A percentile compares a stretch with the other conserved stretches of the same genome.
Conservation (phyloP, 2,113 vertebrate genomes). For the Tetraodon nigroviridis region DNA sequence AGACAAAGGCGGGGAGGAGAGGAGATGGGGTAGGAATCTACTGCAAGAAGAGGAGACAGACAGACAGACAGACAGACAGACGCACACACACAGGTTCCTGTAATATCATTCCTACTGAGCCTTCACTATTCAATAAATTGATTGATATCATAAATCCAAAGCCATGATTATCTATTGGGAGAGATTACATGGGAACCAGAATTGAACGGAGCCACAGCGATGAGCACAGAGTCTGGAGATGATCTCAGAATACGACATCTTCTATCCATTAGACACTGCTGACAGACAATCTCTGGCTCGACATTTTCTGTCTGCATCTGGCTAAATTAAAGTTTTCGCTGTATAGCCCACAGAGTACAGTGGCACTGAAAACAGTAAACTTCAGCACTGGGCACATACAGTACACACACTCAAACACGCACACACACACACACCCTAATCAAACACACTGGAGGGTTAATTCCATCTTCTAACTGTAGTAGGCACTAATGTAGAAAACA, state of each 20-base stretch:
- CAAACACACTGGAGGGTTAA: background rate
- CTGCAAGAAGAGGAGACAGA: slow-evolving; percentile 40
- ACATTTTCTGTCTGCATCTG: background rate
- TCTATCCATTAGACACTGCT: slow-evolving; percentile 61
- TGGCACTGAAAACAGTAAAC: background rate
- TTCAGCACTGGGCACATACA: background rate
- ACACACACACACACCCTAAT: background rate
- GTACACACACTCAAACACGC: too few species aligned
- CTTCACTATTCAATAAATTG: slow-evolving; percentile 10
- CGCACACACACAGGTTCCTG: too few species aligned
- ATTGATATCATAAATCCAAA: slow-evolving; percentile 39
- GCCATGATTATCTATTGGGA: slow-evolving; percentile 19
- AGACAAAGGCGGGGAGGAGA: slow-evolving; percentile 57
- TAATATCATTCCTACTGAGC: background rate
- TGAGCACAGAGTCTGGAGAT: slow-evolving; percentile 52
- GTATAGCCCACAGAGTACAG: background rate
- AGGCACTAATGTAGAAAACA: too few species aligned
- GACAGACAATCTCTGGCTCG: slow-evolving; percentile 46
- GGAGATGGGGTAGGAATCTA: slow-evolving; percentile 35
- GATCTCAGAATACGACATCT: slow-evolving; percentile 55
- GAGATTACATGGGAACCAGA: slow-evolving; percentile 29
- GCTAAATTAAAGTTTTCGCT: background rate
- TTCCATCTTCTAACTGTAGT: too few species aligned
- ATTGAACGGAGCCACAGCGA: slow-evolving; percentile 34
- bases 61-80: background rate